A percentile compares a stretch with the other conserved stretches of the same genome.
These are phyloP conservation scores for Thamnaconus septentrionalis DNA, from an alignment of 2,113 vertebrate species.

Conservation along the genomic window DNA sequence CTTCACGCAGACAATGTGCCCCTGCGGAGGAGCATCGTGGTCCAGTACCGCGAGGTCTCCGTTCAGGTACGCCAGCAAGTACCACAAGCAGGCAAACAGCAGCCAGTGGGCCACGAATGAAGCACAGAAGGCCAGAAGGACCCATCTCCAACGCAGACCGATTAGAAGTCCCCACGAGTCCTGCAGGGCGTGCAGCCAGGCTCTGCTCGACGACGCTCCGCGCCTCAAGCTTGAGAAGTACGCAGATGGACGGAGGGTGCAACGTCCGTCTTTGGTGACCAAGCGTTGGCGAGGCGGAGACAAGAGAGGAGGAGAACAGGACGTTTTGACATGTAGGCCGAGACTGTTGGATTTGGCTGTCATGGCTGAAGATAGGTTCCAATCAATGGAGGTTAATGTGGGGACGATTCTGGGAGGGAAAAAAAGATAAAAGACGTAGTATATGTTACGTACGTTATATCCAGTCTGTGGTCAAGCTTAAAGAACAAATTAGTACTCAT, in stretches of 20 bases:
- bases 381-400: slow-evolving; percentile 24
- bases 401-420: slow-evolving; percentile 41
- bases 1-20: slow-evolving; percentile 95
- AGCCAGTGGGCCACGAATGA: slow-evolving; percentile 96
- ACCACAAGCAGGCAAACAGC: slow-evolving; percentile 96
- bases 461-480: too few relatives aligned
- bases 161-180: slow-evolving; percentile 93
- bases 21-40: slow-evolving; percentile 87
- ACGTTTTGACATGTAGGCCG: slow-evolving; percentile 77
- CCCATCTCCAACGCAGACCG: slow-evolving; percentile 96
- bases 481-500: too few relatives aligned
- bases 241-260: slow-evolving; percentile 61
- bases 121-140: slow-evolving; percentile 90
- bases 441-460: not conserved
- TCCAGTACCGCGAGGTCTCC: slow-evolving; percentile 90
- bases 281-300: slow-evolving; percentile 77
- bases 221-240: slow-evolving; percentile 48
- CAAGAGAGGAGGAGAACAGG: slow-evolving; percentile 80
- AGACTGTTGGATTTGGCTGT: slow-evolving; percentile 64
- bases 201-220: slow-evolving; percentile 62
- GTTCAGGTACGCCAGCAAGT: slow-evolving; percentile 91
- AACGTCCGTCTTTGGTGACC: slow-evolving; percentile 93
- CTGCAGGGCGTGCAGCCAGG: slow-evolving; percentile 81
- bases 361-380: slow-evolving; percentile 48
- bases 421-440: not conserved